Evolutionary conservation across 2,888 invertebrate genomes (phyloP).

Genomic region (Micoletzkya japonica): DNA sequence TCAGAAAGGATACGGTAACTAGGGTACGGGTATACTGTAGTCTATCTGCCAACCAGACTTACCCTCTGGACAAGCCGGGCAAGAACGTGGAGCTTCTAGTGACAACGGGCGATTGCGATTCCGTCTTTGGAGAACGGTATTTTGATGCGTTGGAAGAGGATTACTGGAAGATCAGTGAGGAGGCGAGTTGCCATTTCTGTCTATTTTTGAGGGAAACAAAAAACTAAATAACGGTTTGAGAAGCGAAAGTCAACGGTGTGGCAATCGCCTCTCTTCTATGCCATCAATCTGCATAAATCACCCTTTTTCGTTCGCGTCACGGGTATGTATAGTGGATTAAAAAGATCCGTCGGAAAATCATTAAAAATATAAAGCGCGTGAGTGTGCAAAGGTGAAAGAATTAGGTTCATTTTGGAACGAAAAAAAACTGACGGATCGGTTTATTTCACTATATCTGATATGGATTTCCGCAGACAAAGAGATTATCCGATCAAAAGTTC

Average conservation of each 20-base stretch:
- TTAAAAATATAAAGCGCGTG: background rate
- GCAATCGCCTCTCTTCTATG: conserved; percentile 59
- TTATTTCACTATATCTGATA: too few species aligned
- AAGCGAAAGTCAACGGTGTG: conserved; percentile 52
- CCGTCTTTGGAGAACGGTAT: conserved; percentile 54
- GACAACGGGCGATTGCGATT: conserved; percentile 59
- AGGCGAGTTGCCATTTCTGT: conserved; percentile 24
- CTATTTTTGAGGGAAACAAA: background rate
- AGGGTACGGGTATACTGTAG: too few species aligned
- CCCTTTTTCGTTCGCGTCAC: conserved; percentile 58
- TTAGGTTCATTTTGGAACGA: too few species aligned
- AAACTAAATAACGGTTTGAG: conserved; percentile 26
- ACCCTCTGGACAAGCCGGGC: conserved; percentile 42
- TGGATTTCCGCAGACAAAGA: too few species aligned
- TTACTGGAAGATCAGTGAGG: conserved; percentile 47
- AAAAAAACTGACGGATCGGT: too few species aligned
- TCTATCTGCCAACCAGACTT: too few species aligned
- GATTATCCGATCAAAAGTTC: too few species aligned
- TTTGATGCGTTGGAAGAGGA: conserved; percentile 58
- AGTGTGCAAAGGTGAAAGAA: too few species aligned
- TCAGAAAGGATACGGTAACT: conserved; percentile 46
- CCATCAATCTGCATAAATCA: conserved; percentile 55
- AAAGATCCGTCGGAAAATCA: background rate
- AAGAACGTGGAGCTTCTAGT: conserved; percentile 49
- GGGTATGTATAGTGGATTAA: conserved; percentile 29